A percentile compares a stretch with the other conserved stretches of the same genome.
These are phyloP conservation scores for Ethmia dodecea DNA, from an alignment of 2,888 invertebrate genomes.

Conservation along the genomic window DNA sequence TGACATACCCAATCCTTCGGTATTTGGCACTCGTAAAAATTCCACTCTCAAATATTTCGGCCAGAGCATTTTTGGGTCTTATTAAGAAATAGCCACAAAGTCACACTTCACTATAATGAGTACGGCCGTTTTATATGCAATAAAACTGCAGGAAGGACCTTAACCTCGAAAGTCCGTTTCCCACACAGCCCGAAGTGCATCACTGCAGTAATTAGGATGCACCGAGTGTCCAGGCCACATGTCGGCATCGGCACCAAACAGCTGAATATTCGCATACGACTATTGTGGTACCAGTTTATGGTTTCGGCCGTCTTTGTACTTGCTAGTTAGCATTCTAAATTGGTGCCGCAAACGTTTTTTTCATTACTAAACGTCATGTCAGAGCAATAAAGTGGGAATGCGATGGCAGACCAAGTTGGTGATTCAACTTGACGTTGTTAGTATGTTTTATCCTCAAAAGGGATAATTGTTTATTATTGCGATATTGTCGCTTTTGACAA, in stretches of 20 bases:
- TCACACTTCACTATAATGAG: too few species aligned
- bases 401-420: conserved; percentile 37
- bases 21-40: conserved; percentile 9
- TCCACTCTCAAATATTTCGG: too few species aligned
- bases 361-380: conserved; percentile 70
- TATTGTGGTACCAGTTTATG: conserved; percentile 75
- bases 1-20: conserved; percentile 6
- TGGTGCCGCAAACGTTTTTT: conserved; percentile 64
- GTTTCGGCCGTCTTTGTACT: conserved; percentile 69
- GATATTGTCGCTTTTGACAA: too few species aligned
- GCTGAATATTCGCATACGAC: conserved; percentile 70
- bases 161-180: conserved; percentile 34
- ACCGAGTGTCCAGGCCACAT: conserved; percentile 41
- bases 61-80: too few species aligned
- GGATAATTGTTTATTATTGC: neutral
- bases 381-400: conserved; percentile 56
- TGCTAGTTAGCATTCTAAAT: conserved; percentile 70
- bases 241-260: conserved; percentile 64
- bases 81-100: too few species aligned
- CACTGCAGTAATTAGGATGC: conserved; percentile 68
- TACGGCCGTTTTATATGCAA: conserved; percentile 4
- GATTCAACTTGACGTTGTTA: conserved; percentile 39
- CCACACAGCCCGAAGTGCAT: conserved; percentile 53
- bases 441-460: neutral
- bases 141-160: conserved; percentile 6